Base-by-base conservation (phyloP, 2,113 vertebrate genomes). In the Vireo altiloquus region DNA sequence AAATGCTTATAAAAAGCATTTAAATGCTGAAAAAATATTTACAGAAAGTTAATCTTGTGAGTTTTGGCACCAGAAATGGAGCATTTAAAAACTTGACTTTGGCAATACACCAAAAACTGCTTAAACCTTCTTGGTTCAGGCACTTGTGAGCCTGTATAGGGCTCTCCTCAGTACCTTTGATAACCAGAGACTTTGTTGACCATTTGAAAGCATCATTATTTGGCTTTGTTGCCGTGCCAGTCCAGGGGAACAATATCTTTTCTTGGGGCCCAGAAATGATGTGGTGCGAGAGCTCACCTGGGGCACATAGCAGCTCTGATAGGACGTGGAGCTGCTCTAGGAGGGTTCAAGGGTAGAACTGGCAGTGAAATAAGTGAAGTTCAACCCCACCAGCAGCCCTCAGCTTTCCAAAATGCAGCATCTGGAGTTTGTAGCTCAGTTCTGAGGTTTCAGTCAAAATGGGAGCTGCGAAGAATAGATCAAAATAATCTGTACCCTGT, bases 371-470 rank as follows among this genome's bases (percentile, higher is more conserved):
- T 2, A 0, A 30, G 31, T 3, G 49, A 76, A 46, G n/a, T 69
- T 71, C 50, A 53, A 22, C 7, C 56, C 17, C n/a, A 76, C 20
- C 37, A 57, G 20, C 33, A 81, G 33, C 31, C 11, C 13, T 25
- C 57, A 80, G 46, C 33, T 65, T 81, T 68, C 37, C 49, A 49
- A 74, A 77, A 44, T 52, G 44, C 66, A 72, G 66, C 63, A 80
- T 39, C 63, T 94, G 94, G 85, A 86, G 66, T 54, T 87, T 83
- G 65, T 69, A 76, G 40, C n/a, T 83, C 83, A 27, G 37, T 81
- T 87, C 44, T 50, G 85, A 83, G 49, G 52, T 75, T 81, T 90
- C 79, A 91, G 87, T 76, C 87, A 82, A 88, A 92, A 77, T 66
- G 75, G 66, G 68, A 66, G 25, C 81, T 91, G 71, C 1, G 1